A percentile compares a stretch with the other conserved stretches of the same genome.
phyloP scores from a whole-genome alignment of 1,140 invertebrate species.

The Euborellia annulipes region DNA sequence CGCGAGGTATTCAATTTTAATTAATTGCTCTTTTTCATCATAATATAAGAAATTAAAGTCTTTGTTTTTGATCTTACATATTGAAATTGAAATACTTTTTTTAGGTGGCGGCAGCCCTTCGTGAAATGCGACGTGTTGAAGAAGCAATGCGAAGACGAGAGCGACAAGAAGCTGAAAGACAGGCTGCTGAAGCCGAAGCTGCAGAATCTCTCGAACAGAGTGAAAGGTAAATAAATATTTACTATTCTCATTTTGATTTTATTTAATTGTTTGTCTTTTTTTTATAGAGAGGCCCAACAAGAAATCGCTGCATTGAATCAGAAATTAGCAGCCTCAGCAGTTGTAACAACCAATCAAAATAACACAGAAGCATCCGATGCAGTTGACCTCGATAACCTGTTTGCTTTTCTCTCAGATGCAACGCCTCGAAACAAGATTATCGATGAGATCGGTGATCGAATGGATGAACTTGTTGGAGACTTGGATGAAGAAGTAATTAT shows the following conservation, averaged over 20 bases:
- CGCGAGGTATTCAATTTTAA: conserved; percentile 39
- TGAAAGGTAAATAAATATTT: conserved; percentile 27
- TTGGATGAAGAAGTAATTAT: conserved; percentile 44
- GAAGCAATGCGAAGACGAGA: conserved; percentile 75
- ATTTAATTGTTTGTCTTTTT: conserved; percentile 9
- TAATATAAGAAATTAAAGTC: no score
- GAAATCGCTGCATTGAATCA: conserved; percentile 58
- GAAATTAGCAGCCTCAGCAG: conserved; percentile 27
- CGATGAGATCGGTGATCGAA: conserved; percentile 69
- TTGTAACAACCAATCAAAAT: conserved; percentile 27
- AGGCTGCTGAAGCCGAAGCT: conserved; percentile 26
- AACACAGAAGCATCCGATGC: conserved; percentile 40
- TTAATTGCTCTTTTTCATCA: no score
- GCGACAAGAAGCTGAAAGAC: conserved; percentile 47
- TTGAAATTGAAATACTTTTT: no score
- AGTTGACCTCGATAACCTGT: conserved; percentile 83
- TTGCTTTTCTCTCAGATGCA: conserved; percentile 78
- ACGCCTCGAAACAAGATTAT: conserved; percentile 50
- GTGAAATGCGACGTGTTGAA: conserved; percentile 82
- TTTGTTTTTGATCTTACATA: no score
- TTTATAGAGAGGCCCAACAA: conserved; percentile 50
- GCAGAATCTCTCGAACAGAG: conserved; percentile 30
- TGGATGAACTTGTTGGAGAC: conserved; percentile 66
- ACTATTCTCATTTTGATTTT: background rate
- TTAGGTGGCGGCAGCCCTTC: conserved; percentile 57